Evolutionary conservation across 2,797 vertebrate species (phyloP), one percentile per base, ranked within the genome.

Genomic region (Benthosema pterotum): DNA sequence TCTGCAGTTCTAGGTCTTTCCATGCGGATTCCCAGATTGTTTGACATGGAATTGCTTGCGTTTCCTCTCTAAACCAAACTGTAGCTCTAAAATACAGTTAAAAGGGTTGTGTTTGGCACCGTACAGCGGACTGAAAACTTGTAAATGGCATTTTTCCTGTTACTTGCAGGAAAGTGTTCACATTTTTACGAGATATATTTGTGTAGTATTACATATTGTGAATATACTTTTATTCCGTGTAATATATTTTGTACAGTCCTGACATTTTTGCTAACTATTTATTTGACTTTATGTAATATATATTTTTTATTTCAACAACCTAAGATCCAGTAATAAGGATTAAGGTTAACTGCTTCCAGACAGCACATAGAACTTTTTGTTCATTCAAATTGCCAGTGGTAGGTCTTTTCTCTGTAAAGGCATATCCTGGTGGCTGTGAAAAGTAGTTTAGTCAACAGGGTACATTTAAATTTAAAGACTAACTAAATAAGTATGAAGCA

Each of bases 231-330:
- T 22, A 45, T 49, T 22, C 54, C 54, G 18, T 78, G 63, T 79
- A 80, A 86, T 67, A 75, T 86, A 81, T 71, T 65, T 14, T 83
- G 81, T 86, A 87, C 57, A 88, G 79, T 19, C 12, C 61, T 56
- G 11, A 51, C 13, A 25, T 54, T 38, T 32, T 38, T 38, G 32
- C 32, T 32, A 32, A 32, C 32, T 38, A 38, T 38, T 38, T 42
- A 11, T 60, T 71, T 71, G 32, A 38, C 32, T 52, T 28, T 51
- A 67, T 45, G 7, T 9, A 50, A 4, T 91, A 88, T 88, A 88
- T 89, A 89, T 90, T 88, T 79, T 73, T 77, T 53, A 52, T 68
- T 71, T 61, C 52, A 71, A 11, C 12, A 13, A 14, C 51, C 52
- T 14, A 15, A 42, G 51, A n/a, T 60, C 12, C 53, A 75, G 45